Percentiles rank a stretch among this genome's conserved stretches.
These are phyloP conservation scores for Prionailurus viverrinus DNA, from an alignment of 2,113 vertebrate genomes.

Conservation along the genomic window DNA sequence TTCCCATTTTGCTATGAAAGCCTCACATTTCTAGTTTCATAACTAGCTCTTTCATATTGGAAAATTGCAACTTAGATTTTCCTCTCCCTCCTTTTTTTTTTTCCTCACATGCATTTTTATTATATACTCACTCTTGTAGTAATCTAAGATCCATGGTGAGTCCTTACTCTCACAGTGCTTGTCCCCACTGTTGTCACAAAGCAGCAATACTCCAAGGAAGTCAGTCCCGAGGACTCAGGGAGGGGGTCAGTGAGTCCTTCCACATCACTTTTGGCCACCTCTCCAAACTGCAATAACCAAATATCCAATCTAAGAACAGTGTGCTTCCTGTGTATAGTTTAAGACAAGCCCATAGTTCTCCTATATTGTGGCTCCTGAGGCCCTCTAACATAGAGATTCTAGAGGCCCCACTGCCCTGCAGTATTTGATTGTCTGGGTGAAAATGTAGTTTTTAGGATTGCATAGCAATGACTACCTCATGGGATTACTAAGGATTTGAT, in stretches of 20 bases:
- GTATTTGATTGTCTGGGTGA: not conserved
- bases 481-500: not conserved
- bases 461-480: not conserved
- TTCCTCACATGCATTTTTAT: not conserved
- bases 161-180: not conserved
- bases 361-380: not conserved
- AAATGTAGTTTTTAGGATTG: not conserved
- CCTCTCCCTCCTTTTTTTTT: not conserved
- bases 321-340: not conserved
- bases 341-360: not conserved
- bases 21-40: not conserved
- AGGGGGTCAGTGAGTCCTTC: not conserved
- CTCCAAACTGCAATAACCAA: not conserved
- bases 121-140: not conserved
- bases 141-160: not conserved
- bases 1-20: conserved; percentile 17
- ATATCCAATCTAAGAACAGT: not conserved
- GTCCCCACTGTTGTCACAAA: not conserved
- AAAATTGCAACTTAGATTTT: not conserved
- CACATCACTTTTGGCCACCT: not conserved
- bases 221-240: not conserved
- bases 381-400: not conserved
- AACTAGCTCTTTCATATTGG: not conserved
- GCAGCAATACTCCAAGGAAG: not conserved
- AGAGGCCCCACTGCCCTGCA: not conserved